phyloP scores from a whole-genome alignment of 2,797 vertebrate species.

The Molossus molossus region DNA sequence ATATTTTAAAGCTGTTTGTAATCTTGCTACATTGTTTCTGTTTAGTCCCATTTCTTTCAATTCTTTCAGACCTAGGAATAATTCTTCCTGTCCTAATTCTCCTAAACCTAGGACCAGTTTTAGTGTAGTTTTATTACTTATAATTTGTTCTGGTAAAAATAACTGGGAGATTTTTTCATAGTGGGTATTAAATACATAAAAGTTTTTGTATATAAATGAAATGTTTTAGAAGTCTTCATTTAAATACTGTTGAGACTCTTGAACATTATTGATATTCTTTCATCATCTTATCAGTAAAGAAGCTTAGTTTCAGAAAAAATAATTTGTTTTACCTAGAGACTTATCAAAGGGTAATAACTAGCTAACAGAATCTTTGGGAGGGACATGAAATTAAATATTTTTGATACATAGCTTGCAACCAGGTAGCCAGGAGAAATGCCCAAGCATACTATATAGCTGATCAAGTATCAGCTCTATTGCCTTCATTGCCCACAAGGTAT shows the following conservation, averaged over 20 bases:
- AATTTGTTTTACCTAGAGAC: not conserved
- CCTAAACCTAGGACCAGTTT: not conserved
- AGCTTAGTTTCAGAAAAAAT: not conserved
- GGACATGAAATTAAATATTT: not conserved
- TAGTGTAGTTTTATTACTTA: not conserved
- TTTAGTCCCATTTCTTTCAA: slow-evolving; percentile 2
- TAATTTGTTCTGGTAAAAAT: slow-evolving; percentile 41
- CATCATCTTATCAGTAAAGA: not conserved
- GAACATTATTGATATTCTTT: not conserved
- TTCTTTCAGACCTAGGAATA: not conserved
- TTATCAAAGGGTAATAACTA: not conserved
- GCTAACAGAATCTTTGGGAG: not conserved
- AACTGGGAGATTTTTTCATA: slow-evolving; percentile 23
- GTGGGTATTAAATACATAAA: not conserved
- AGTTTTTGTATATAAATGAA: not conserved
- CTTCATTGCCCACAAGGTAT: not conserved
- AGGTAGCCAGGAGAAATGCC: not conserved
- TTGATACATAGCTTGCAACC: not conserved
- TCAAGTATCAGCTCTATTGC: not conserved
- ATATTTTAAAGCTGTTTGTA: slow-evolving; percentile 3
- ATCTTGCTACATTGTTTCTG: not conserved
- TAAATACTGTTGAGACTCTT: not conserved
- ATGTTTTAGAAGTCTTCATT: slow-evolving; percentile 17
- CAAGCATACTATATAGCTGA: not conserved
- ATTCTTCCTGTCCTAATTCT: not conserved